A percentile compares a stretch with the other conserved stretches of the same genome.
phyloP scores from a whole-genome alignment of 2,113 vertebrate species.

The Halcyon malimbica region DNA sequence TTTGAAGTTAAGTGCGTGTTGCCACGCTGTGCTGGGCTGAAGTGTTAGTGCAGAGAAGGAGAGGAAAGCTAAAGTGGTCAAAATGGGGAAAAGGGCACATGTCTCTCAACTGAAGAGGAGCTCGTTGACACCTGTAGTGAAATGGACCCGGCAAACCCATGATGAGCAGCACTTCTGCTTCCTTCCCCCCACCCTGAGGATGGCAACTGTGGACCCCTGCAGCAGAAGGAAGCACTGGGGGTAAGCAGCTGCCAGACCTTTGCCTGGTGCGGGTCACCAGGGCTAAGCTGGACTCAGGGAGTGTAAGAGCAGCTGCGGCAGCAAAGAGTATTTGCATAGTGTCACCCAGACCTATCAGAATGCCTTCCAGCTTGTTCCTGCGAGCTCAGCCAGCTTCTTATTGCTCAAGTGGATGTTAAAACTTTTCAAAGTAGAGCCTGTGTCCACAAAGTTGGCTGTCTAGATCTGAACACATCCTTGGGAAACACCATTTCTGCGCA shows the following conservation, averaged over 20 bases:
- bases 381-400: neutral
- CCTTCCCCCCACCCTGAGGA: too few relatives aligned
- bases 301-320: fast-evolving
- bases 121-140: neutral
- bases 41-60: neutral
- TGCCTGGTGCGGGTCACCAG: neutral
- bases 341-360: fast-evolving
- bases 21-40: neutral
- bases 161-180: neutral
- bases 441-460: neutral
- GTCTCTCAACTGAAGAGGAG: neutral
- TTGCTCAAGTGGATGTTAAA: neutral
- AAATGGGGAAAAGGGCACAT: neutral
- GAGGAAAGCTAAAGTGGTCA: neutral
- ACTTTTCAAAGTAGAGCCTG: fast-evolving
- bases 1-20: neutral
- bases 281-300: neutral
- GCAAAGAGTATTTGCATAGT: fast-evolving
- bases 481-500: neutral
- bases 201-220: neutral
- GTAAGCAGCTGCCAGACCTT: neutral
- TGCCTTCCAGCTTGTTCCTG: neutral
- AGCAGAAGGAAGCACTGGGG: neutral
- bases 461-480: neutral
- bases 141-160: neutral